Evolutionary conservation across 2,113 vertebrate species (phyloP).

Genomic region (Hydropotes inermis): DNA sequence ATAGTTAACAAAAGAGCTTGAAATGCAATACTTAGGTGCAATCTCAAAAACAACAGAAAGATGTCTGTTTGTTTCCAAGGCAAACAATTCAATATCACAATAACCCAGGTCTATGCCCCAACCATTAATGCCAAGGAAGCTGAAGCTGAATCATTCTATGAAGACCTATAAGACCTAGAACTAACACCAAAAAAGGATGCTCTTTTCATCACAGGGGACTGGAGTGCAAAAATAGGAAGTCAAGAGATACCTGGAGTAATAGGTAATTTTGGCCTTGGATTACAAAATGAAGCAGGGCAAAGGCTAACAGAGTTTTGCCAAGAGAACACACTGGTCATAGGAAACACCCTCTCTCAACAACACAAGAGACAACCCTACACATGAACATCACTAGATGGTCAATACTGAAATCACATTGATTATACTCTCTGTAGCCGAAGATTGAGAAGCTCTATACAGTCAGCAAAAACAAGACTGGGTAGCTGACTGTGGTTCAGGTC

Average conservation of each 20-base stretch:
- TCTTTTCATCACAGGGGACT: neutral
- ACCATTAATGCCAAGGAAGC: neutral
- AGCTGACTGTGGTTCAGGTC: neutral
- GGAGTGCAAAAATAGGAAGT: neutral
- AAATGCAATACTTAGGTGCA: neutral
- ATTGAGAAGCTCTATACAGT: neutral
- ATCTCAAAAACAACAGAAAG: neutral
- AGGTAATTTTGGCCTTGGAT: neutral
- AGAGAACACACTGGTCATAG: neutral
- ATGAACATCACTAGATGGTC: neutral
- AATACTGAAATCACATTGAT: neutral
- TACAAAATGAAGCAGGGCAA: neutral
- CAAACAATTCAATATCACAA: neutral
- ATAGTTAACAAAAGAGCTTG: neutral
- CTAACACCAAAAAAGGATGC: neutral
- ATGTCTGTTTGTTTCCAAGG: neutral
- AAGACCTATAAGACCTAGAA: neutral
- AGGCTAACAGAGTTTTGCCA: neutral
- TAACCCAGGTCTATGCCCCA: neutral
- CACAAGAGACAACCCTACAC: neutral
- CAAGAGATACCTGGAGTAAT: neutral
- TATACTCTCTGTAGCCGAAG: neutral
- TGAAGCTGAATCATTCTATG: neutral
- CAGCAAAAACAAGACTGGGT: neutral
- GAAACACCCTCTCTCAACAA: neutral